Evolutionary conservation across 2,888 invertebrate species (phyloP).

Genomic region (Agonopterix heracliana): DNA sequence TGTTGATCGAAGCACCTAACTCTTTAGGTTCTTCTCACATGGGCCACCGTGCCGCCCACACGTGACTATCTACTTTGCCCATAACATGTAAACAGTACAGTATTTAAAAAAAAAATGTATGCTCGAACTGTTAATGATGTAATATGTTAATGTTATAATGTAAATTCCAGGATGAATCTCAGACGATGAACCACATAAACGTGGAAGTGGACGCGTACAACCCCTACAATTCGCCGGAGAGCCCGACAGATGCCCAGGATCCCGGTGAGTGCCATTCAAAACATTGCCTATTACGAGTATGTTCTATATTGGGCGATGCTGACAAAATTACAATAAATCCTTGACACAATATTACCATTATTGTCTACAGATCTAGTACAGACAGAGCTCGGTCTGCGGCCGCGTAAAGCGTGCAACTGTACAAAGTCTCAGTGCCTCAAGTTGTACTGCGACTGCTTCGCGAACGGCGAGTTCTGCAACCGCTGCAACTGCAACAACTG

Average conservation of each 20-base stretch:
- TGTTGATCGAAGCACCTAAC: too few relatives aligned
- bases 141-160: background rate
- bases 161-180: background rate
- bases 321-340: too few relatives aligned
- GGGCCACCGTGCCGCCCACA: too few relatives aligned
- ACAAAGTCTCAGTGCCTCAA: constrained; percentile 99
- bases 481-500: constrained; percentile 99
- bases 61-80: too few relatives aligned
- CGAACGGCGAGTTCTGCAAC: constrained; percentile 99
- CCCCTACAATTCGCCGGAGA: constrained; percentile 31
- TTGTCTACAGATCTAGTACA: constrained; percentile 31
- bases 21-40: too few relatives aligned
- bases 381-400: constrained; percentile 71
- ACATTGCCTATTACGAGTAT: background rate
- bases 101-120: too few relatives aligned
- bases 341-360: too few relatives aligned
- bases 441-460: constrained; percentile 99
- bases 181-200: constrained; percentile 20
- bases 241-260: constrained; percentile 35
- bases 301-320: background rate
- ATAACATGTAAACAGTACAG: too few relatives aligned
- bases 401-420: constrained; percentile 98
- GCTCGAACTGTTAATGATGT: too few relatives aligned
- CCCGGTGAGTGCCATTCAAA: constrained; percentile 26
- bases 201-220: constrained; percentile 36